Evolutionary conservation across 2,797 vertebrate species (phyloP).

Genomic region (Distichodus sexfasciatus): DNA sequence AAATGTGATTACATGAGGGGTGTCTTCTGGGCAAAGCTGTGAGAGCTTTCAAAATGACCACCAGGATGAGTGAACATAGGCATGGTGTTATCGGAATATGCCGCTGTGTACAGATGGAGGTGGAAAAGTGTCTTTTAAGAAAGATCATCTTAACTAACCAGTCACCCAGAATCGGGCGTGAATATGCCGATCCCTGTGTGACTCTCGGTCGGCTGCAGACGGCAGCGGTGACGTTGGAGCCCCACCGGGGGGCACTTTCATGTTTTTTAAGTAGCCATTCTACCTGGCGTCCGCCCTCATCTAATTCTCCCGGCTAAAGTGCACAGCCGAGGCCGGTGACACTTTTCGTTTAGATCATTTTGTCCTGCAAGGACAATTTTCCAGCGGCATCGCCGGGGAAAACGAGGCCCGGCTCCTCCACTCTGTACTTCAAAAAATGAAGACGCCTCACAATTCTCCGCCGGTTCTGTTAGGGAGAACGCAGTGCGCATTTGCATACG

Average conservation of each 20-base stretch:
- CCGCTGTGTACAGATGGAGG: no score
- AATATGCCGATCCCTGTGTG: conserved; percentile 22
- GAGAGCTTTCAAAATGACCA: no score
- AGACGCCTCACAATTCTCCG: conserved; percentile 22
- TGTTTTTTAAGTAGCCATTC: conserved; percentile 53
- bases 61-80: no score
- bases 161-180: neutral
- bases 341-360: conserved; percentile 43
- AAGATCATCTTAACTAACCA: neutral
- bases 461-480: conserved; percentile 35
- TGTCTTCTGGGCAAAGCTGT: no score
- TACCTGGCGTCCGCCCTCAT: conserved; percentile 28
- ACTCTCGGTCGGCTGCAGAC: no score
- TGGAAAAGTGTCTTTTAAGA: no score
- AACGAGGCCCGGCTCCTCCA: conserved; percentile 16
- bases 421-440: conserved; percentile 40
- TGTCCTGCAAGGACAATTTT: conserved; percentile 51
- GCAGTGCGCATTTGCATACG: conserved; percentile 44
- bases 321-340: conserved; percentile 34
- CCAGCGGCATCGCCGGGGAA: conserved; percentile 28
- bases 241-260: conserved; percentile 39
- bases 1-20: no score
- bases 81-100: no score
- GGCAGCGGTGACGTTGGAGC: conserved; percentile 38
- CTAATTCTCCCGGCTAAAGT: conserved; percentile 34